Evolutionary conservation across 2,888 invertebrate species (phyloP).

Genomic region (Entomobrya multifasciata): DNA sequence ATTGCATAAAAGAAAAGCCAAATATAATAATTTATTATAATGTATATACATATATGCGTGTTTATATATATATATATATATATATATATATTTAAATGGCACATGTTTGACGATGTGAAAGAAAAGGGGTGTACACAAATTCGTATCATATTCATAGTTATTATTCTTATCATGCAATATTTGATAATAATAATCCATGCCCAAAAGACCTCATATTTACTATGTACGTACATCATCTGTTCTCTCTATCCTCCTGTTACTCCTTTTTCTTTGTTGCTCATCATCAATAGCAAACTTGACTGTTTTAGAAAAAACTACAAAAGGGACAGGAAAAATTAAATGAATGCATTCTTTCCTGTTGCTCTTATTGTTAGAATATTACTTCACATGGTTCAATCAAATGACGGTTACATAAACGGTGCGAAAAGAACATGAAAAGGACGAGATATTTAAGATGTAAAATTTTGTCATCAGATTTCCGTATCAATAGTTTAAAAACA

Average conservation of each 20-base stretch:
- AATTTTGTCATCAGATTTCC: slow-evolving; percentile 14
- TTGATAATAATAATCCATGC: slow-evolving; percentile 22
- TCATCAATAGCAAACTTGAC: background rate
- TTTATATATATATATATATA: too few relatives aligned
- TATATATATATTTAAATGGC: background rate
- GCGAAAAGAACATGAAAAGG: too few relatives aligned
- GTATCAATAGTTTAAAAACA: too few relatives aligned
- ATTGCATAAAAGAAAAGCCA: background rate
- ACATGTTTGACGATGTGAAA: slow-evolving; percentile 30
- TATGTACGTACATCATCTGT: slow-evolving; percentile 54
- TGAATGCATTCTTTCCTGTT: too few relatives aligned
- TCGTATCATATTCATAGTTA: slow-evolving; percentile 45
- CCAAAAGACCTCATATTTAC: too few relatives aligned
- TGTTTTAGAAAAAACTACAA: too few relatives aligned
- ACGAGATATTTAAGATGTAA: slow-evolving; percentile 32
- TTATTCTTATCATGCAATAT: slow-evolving; percentile 58
- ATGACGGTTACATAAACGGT: too few relatives aligned
- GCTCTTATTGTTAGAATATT: too few relatives aligned
- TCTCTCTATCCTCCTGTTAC: background rate
- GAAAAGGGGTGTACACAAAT: slow-evolving; percentile 46
- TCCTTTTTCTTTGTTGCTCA: background rate
- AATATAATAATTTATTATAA: background rate
- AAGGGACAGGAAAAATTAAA: too few relatives aligned
- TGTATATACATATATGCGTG: background rate
- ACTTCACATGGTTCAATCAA: too few relatives aligned